Evolutionary conservation across 1,140 invertebrate species (phyloP).

Genomic region (Colletes gigas): DNA sequence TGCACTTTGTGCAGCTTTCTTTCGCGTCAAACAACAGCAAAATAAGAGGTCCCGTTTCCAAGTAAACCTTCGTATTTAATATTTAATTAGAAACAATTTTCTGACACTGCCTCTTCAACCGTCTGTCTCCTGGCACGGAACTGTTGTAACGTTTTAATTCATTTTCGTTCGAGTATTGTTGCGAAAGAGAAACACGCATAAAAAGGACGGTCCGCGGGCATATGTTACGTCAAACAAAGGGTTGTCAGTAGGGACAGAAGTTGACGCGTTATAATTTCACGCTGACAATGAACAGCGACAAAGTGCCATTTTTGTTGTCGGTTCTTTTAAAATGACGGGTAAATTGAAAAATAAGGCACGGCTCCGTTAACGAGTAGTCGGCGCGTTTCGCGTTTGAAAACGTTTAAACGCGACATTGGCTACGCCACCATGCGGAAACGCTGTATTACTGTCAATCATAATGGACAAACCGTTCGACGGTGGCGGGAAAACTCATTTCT

Average conservation of each 20-base stretch:
- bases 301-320: constrained; percentile 17
- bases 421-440: constrained; percentile 16
- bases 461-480: background rate
- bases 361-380: constrained; percentile 12
- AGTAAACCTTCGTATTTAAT: too few species aligned
- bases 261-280: constrained; percentile 51
- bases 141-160: background rate
- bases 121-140: too few species aligned
- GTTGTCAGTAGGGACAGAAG: constrained; percentile 45
- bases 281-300: constrained; percentile 16
- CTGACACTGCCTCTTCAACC: too few species aligned
- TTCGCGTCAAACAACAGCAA: too few species aligned
- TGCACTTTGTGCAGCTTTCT: too few species aligned
- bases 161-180: background rate
- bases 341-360: constrained; percentile 15
- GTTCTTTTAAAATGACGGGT: background rate
- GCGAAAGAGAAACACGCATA: background rate
- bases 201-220: constrained; percentile 33
- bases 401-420: constrained; percentile 8
- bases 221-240: constrained; percentile 49
- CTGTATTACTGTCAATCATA: constrained; percentile 40
- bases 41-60: too few species aligned
- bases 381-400: constrained; percentile 11
- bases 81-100: too few species aligned
- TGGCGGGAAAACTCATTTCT: background rate